phyloP scores from a whole-genome alignment of 2,888 invertebrate genomes.

The Scotopteryx bipunctaria region DNA sequence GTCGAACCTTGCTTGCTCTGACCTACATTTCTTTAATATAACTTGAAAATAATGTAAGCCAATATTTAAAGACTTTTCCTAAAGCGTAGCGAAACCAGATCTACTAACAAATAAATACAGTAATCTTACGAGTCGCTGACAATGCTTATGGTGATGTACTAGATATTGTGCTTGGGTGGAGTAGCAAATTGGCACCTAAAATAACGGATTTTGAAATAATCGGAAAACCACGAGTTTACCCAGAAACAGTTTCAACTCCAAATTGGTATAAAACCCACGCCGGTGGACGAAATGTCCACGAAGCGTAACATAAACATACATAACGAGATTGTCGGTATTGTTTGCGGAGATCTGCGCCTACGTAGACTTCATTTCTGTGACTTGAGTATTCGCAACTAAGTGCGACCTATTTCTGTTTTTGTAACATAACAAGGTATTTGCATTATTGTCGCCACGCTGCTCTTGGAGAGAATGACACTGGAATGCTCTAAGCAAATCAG shows the following conservation, averaged over 20 bases:
- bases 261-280: conserved; percentile 60
- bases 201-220: conserved; percentile 74
- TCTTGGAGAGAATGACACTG: neutral
- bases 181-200: conserved; percentile 52
- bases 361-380: conserved; percentile 32
- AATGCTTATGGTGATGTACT: conserved; percentile 28
- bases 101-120: conserved; percentile 16
- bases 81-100: conserved; percentile 11
- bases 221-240: conserved; percentile 62
- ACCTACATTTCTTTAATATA: too few species aligned
- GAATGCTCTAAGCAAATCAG: neutral
- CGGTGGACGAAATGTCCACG: conserved; percentile 51
- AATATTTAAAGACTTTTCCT: conserved; percentile 10
- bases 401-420: conserved; percentile 26
- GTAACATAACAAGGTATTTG: conserved; percentile 2
- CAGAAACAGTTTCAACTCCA: conserved; percentile 59
- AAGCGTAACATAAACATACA: conserved; percentile 60
- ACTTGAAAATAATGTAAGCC: conserved; percentile 8
- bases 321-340: conserved; percentile 52
- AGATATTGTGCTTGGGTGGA: conserved; percentile 36
- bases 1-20: conserved; percentile 25
- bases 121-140: conserved; percentile 28
- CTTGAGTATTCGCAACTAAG: conserved; percentile 29
- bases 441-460: conserved; percentile 1
- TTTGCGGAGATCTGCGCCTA: conserved; percentile 39